Base-by-base conservation (phyloP, 2,888 invertebrate species). In the Ochlodes sylvanus region DNA sequence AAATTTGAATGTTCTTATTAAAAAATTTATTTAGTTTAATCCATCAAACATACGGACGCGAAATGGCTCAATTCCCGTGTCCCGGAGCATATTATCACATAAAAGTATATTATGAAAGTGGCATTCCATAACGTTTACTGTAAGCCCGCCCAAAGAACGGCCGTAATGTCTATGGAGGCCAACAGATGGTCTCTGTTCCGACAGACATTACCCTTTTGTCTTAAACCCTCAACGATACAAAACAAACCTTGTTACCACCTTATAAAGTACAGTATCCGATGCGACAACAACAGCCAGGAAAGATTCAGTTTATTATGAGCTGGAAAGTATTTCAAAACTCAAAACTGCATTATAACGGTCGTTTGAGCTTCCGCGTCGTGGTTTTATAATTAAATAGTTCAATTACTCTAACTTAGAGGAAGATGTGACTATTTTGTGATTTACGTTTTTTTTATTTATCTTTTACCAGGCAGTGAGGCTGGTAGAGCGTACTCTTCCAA, bases 181-280 rank as follows among this genome's bases (percentile, higher is more conserved):
- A 86, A 82, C 90, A 90, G 90, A 90, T 89, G 89, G 83, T 88
- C 84, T 81, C 84, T 75, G 82, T 83, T 81, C 85, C 81, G 73
- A 82, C 78, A 81, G 77, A 83, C 88, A 88, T 90, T 90, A 88
- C 84, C 85, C 86, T 85, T 88, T 85, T 86, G 87, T 89, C 85
- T 87, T 86, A 85, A 80, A 78, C 80, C 81, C 81, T 10, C 52
- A 17, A 44, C 21, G 27, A 42, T 7, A 14, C 2, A 71, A 69
- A 66, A 52, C 17, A 19, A 67, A 68, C 68, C 47, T 70, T 70
- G 55, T 38, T 7, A 19, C 19, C 3, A 0, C 4, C 0, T 21
- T 0, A 19, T 44, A 60, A 54, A 54, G 34, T 12, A 19, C 12
- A 61, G 0, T 41, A 32, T 61, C 12, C n/a, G 0, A 27, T 12